A percentile compares a stretch with the other conserved stretches of the same genome.
Evolutionary conservation across 92 coral and sea anemone species (phyloP).

Genomic region (Epizoanthus illoricatus): DNA sequence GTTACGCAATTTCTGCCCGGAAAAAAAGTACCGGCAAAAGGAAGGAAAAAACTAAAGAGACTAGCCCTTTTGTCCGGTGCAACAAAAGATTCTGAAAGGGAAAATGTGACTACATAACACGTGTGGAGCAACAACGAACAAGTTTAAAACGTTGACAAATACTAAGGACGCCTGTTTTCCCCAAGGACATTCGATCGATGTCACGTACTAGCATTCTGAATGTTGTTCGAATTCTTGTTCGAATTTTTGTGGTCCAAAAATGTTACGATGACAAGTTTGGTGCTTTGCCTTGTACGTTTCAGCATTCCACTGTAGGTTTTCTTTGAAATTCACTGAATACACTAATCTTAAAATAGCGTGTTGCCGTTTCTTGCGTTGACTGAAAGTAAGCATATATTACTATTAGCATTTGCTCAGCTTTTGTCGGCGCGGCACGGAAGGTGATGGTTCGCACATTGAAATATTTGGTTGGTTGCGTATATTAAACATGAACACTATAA

Average conservation of each 20-base stretch:
- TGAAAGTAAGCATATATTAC: neutral
- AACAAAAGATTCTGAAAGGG: neutral
- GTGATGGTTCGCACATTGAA: too few species aligned
- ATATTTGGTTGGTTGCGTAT: too few species aligned
- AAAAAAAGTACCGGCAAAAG: neutral
- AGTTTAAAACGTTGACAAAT: neutral
- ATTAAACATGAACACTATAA: too few species aligned
- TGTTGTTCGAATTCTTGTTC: slow-evolving; percentile 6
- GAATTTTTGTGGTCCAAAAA: slow-evolving; percentile 12
- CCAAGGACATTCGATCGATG: neutral
- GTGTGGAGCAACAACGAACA: too few species aligned
- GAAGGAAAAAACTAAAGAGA: neutral
- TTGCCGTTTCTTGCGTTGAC: neutral
- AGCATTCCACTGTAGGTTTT: neutral
- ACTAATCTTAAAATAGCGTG: neutral
- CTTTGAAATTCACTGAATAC: neutral
- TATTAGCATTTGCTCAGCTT: neutral
- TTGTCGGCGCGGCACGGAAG: too few species aligned
- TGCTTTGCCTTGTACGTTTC: neutral
- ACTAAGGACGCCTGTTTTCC: too few species aligned
- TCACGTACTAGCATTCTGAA: neutral
- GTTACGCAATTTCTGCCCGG: slow-evolving; percentile 23
- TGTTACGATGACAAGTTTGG: neutral
- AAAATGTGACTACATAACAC: too few species aligned
- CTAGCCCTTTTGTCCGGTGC: neutral